Evolutionary conservation across 2,888 invertebrate genomes (phyloP).

Genomic region (Dolomedes plantarius): DNA sequence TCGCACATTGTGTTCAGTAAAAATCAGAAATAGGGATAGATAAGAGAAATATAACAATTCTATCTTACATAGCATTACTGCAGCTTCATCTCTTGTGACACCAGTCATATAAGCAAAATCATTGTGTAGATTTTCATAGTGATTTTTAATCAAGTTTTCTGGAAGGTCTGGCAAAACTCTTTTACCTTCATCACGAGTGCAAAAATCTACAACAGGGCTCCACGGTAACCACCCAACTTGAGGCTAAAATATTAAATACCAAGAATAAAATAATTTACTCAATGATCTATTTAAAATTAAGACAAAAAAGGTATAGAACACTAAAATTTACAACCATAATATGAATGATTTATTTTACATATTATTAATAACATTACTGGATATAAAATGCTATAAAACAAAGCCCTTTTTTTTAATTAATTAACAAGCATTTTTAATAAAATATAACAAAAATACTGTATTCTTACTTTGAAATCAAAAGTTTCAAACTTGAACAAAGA

Average conservation of each 20-base stretch:
- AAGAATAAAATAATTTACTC: neutral
- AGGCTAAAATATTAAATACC: conserved; percentile 79
- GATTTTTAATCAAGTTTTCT: conserved; percentile 83
- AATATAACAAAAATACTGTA: too few relatives aligned
- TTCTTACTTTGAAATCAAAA: conserved; percentile 54
- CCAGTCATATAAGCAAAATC: conserved; percentile 87
- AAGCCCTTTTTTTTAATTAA: too few relatives aligned
- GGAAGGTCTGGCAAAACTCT: conserved; percentile 86
- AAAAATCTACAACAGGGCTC: conserved; percentile 91
- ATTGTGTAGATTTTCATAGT: conserved; percentile 82
- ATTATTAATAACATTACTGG: too few relatives aligned
- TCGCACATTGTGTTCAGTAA: too few relatives aligned
- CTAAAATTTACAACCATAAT: too few relatives aligned
- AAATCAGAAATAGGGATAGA: too few relatives aligned
- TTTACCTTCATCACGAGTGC: conserved; percentile 86
- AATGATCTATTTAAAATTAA: neutral
- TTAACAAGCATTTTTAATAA: too few relatives aligned
- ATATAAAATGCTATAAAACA: too few relatives aligned
- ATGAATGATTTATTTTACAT: too few relatives aligned
- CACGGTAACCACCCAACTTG: conserved; percentile 93
- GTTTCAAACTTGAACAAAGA: conserved; percentile 77
- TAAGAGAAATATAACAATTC: too few relatives aligned
- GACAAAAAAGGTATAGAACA: too few relatives aligned
- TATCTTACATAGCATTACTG: conserved; percentile 80
- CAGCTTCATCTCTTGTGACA: conserved; percentile 92